phyloP scores from a whole-genome alignment of 2,797 vertebrate species.

The Nyctalus aviator region DNA sequence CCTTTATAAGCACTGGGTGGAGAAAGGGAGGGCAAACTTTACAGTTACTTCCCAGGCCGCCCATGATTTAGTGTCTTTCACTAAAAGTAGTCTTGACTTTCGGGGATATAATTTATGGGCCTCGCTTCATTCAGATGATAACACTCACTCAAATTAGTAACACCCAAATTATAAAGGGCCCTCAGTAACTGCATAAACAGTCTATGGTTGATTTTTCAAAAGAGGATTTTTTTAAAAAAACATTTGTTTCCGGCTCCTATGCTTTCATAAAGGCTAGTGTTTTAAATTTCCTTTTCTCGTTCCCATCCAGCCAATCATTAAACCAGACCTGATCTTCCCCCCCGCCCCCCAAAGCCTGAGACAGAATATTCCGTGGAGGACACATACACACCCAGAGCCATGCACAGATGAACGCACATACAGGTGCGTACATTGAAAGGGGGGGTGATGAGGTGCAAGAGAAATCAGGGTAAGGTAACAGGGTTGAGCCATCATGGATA shows the following conservation, averaged over 20 bases:
- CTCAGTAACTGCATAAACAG: neutral
- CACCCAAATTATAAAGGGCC: neutral
- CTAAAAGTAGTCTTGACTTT: neutral
- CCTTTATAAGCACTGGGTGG: constrained; percentile 4
- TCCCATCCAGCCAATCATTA: neutral
- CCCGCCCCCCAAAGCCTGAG: neutral
- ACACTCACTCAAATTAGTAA: neutral
- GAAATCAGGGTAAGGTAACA: neutral
- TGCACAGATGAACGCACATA: fast-evolving
- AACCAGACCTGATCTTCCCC: neutral
- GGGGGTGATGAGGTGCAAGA: neutral
- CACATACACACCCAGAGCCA: fast-evolving
- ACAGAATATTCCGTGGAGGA: neutral
- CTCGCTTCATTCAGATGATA: constrained; percentile 24
- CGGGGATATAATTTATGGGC: neutral
- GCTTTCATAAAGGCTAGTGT: neutral
- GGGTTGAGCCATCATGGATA: neutral
- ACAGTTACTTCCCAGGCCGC: neutral
- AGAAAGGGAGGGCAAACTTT: neutral
- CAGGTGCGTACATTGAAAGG: fast-evolving
- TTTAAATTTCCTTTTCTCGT: constrained; percentile 43
- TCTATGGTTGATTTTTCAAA: neutral
- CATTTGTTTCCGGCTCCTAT: neutral
- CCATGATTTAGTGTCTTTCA: neutral
- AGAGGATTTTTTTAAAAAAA: neutral